Evolutionary conservation across 2,888 invertebrate species (phyloP), one percentile per base, ranked within the genome.

Genomic region (Andrena bucephala): DNA sequence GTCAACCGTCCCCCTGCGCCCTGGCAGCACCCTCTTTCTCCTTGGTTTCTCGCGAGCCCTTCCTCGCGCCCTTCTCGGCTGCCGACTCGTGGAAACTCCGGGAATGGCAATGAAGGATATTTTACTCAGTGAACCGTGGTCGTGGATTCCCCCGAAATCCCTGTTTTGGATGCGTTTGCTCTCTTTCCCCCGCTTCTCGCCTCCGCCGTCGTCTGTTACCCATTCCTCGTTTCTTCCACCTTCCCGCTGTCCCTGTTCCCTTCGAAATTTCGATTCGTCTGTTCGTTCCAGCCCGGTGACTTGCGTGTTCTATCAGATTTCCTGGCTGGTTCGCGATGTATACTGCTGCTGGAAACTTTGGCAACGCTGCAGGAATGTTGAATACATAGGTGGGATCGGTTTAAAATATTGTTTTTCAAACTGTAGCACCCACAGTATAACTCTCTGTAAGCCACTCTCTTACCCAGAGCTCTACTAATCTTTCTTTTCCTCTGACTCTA

Each of bases 41-140:
- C 59, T 74, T 36, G 57, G 69, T 69, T 74, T 80, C 81, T 73
- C 84, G 78, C 63, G 65, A 77, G 69, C 16, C 48, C 73, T 33
- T 65, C 76, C 82, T 77, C 59, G 76, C 62, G 62, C 27, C 72
- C 66, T 77, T 66, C 73, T 81, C 79, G 29, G 42, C 77, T 78
- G 85, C 79, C 78, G 85, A 85, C 85, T 72, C 81, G 84, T 86
- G 85, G 87, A 87, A 89, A 89, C 85, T 87, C 85, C 70, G 88
- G 85, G 89, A 91, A 91, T 90, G 90, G 89, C 91, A 91, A 90
- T 86, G 91, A 90, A 91, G 89, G 90, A 92, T 92, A 92, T 92
- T 91, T 91, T 89, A 92, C 87, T 88, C 91, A 91, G 90, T 90
- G 89, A 90, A 90, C 86, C 91, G 89, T 90, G 90, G 81, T 85